Evolutionary conservation across 2,888 invertebrate genomes (phyloP), one percentile per base, ranked within the genome.

Genomic region (Ectemnius lituratus): DNA sequence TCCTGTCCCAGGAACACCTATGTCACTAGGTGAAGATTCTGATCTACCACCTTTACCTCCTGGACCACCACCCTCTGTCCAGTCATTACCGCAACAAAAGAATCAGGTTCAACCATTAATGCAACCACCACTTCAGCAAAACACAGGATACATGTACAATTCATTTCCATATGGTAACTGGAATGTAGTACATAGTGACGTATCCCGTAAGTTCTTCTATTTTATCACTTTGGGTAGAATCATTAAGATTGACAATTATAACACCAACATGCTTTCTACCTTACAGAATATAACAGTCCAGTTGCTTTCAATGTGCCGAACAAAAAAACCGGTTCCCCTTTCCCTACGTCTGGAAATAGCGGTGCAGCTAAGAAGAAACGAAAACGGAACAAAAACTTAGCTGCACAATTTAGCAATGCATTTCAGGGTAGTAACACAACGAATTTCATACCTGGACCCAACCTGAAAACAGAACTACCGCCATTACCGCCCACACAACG

Each of bases 291-390:
- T 81, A 89, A 88, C 60, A 86, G 87, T 45, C 88, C 89, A 67
- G 89, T 90, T 49, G 88, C 90, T 59, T 90, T 90, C 70, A 90
- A 90, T 52, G 87, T 91, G 52, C 91, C 89, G 59, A 91, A 91
- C 76, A 91, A 91, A 74, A 90, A 91, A 81, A 84, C 88, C 11
- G 91, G 90, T 58, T 80, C 88, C 37, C 88, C 89, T 4, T 91
- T 89, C 66, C 83, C 85, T 65, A 85, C 86, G 37, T 82, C 83
- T 56, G 85, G 91, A 77, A 92, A 91, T 73, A 92, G 92, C 74
- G 93, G 93, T 70, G 93, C 92, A 13, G 92, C 93, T 0, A 96
- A 96, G 92, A 96, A 95, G 91, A 96, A 96, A 88, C 94, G 95
- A 66, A 96, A 95, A 91, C 94, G 94, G 77, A 95, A 95, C 86